Base-by-base conservation (phyloP, 2,888 invertebrate genomes). In the Gymnosoma rotundatum region DNA sequence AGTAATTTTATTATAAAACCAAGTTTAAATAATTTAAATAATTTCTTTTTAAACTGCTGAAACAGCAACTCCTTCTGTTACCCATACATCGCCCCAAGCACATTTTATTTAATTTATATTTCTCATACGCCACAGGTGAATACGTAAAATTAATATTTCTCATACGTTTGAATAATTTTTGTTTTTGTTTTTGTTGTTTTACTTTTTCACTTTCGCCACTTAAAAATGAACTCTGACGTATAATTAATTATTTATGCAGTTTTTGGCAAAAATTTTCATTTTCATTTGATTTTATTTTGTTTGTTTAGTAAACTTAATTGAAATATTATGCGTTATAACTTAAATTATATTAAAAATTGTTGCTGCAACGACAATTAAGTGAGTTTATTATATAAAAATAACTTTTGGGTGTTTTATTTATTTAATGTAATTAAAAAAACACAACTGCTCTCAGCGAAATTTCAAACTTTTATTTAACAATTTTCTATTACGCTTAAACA, bases 201-300 rank as follows among this genome's bases (percentile, higher is more conserved):
- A 1, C 5, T 64, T n/a, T 1, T 7, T 7, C 16, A 50, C 10
- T 18, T 20, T 48, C 20, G 20, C n/a, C n/a, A 1, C 4, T 21
- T 18, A n/a, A 78, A 42, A 21, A 36, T 14, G 45, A n/a, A 32
- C 56, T 56, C 64, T 63, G 36, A 42, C 54, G 36, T 56, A 10
- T 63, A 63, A 56, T 78, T 70, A 70, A 58, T 64, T 72, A 50
- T 72, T 78, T 69, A 78, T 78, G 78, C 38, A 78, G 16, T 58
- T 72, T 78, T 72, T 42, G n/a, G 18, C 10, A 66, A 66, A 64
- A 72, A 25, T n/a, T n/a, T n/a, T n/a, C 25, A 12, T 21, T 21
- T 38, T 20, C 60, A 60, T n/a, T 20, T 36, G 18, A n/a, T 48
- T 36, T 48, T 61, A 38, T 18, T 61, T 38, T 61, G 72, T 50